Evolutionary conservation across 2,888 invertebrate genomes (phyloP).

Genomic region (Acronicta alni): DNA sequence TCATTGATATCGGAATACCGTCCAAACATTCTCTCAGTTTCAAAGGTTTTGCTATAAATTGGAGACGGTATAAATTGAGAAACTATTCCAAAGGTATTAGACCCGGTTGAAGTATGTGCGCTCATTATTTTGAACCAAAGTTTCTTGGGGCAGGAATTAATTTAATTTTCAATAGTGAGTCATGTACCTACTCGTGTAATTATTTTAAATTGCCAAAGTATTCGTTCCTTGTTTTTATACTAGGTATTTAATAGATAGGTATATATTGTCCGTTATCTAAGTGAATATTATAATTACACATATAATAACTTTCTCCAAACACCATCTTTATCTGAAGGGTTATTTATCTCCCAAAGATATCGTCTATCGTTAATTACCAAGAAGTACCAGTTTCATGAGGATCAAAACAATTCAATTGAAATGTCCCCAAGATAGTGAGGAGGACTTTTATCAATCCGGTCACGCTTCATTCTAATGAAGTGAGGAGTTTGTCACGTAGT

Average conservation of each 20-base stretch:
- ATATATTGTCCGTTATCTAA: too few relatives aligned
- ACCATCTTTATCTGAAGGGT: neutral
- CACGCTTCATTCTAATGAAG: constrained; percentile 81
- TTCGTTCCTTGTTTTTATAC: neutral
- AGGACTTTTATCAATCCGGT: constrained; percentile 77
- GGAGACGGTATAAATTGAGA: constrained; percentile 50
- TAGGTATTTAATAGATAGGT: too few relatives aligned
- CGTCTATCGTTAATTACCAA: constrained; percentile 11
- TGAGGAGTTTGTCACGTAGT: constrained; percentile 84
- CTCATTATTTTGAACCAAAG: constrained; percentile 28
- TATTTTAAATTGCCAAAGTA: neutral
- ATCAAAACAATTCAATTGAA: constrained; percentile 65
- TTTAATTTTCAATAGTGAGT: constrained; percentile 11
- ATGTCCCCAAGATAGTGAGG: constrained; percentile 62
- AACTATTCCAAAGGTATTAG: constrained; percentile 50
- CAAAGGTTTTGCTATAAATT: constrained; percentile 59
- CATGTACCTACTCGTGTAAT: neutral
- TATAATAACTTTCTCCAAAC: neutral
- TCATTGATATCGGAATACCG: constrained; percentile 68
- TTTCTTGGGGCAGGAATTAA: constrained; percentile 20
- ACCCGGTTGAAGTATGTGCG: constrained; percentile 34
- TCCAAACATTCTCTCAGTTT: constrained; percentile 57
- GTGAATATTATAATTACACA: too few relatives aligned
- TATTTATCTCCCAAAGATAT: neutral
- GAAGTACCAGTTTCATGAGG: constrained; percentile 44